Evolutionary conservation across 2,113 vertebrate species (phyloP).

Genomic region (Muntiacus reevesi): DNA sequence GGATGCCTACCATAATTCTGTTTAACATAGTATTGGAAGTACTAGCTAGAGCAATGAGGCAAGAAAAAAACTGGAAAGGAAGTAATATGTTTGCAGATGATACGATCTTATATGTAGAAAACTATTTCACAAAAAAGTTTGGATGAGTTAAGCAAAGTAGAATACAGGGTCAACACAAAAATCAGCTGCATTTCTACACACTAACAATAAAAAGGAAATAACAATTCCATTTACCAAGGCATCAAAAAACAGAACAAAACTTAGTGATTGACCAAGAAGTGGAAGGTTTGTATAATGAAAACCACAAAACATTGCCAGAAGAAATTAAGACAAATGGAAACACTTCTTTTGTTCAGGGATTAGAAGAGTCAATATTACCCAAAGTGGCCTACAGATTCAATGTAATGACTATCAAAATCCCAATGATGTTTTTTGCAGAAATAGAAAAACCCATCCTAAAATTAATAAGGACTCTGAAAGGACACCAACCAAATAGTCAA

Average conservation of each 20-base stretch:
- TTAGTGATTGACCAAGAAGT: background rate
- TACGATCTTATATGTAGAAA: background rate
- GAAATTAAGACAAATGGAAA: background rate
- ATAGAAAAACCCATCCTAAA: background rate
- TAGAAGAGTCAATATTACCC: background rate
- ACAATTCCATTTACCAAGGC: background rate
- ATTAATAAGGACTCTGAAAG: background rate
- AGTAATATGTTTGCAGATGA: background rate
- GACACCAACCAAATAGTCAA: background rate
- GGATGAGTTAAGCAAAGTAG: background rate
- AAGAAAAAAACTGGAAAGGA: background rate
- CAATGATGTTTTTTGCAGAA: background rate
- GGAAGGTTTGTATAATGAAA: background rate
- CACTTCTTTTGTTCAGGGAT: background rate
- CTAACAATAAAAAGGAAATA: background rate
- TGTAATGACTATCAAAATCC: background rate
- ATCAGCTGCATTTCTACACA: background rate
- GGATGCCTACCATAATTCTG: background rate
- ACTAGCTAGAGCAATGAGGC: background rate
- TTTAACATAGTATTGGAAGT: background rate
- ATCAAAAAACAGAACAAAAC: background rate
- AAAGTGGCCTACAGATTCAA: background rate
- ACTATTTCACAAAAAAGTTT: background rate
- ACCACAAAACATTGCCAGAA: background rate
- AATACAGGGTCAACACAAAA: background rate